Conservation (phyloP, 2,113 vertebrate species). For the Leptobrachium ailaonicum region DNA sequence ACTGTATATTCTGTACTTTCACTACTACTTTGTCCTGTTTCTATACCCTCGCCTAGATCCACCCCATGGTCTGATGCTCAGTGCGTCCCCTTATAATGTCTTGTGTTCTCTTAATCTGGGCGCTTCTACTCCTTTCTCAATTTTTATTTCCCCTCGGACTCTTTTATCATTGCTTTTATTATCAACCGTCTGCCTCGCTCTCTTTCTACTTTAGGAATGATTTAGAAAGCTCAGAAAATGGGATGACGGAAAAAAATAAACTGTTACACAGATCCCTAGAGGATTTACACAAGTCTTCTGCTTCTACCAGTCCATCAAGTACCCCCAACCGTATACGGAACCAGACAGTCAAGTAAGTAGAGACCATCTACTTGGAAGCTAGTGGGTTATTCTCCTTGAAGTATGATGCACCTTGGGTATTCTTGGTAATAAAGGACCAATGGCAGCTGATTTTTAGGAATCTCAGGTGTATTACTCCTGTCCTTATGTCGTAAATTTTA, state of each 20-base stretch:
- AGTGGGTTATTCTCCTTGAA: too few relatives aligned
- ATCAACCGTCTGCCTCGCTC: background rate
- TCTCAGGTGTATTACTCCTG: too few relatives aligned
- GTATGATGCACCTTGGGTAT: too few relatives aligned
- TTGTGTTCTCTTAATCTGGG: background rate
- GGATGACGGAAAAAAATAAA: constrained; percentile 66
- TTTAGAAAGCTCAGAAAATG: constrained; percentile 74
- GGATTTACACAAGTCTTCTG: constrained; percentile 74
- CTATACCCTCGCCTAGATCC: too few relatives aligned
- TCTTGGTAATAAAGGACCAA: too few relatives aligned
- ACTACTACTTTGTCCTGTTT: too few relatives aligned
- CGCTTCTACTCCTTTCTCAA: background rate
- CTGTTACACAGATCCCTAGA: constrained; percentile 75
- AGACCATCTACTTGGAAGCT: too few relatives aligned
- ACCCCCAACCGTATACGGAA: constrained; percentile 67
- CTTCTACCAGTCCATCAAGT: constrained; percentile 67
- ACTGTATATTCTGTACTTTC: too few relatives aligned
- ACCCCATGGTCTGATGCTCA: too few relatives aligned
- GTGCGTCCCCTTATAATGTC: background rate
- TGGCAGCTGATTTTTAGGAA: too few relatives aligned
- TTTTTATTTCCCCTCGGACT: background rate
- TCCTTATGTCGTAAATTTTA: too few relatives aligned
- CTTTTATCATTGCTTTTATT: background rate
- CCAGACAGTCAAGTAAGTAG: constrained; percentile 77
- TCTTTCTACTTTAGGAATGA: constrained; percentile 69